These are phyloP conservation scores for Tridacna crocea DNA, from an alignment of 2,888 invertebrate genomes.

Conservation along the genomic window DNA sequence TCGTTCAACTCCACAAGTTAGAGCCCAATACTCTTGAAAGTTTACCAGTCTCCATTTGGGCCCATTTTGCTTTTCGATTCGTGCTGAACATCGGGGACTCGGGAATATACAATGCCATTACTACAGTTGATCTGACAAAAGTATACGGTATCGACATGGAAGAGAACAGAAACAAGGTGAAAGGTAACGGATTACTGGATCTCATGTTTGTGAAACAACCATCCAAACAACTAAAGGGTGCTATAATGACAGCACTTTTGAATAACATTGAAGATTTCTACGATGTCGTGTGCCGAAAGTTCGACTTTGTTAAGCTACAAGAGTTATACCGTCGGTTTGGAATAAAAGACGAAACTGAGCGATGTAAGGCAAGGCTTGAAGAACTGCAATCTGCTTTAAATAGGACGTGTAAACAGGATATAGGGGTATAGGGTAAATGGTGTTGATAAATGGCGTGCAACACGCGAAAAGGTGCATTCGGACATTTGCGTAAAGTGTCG, in stretches of 20 bases:
- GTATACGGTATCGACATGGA: conserved; percentile 56
- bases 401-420: conserved; percentile 16
- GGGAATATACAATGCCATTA: conserved; percentile 51
- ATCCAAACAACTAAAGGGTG: conserved; percentile 19
- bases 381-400: conserved; percentile 4
- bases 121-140: conserved; percentile 24
- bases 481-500: too few relatives aligned
- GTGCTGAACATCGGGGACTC: conserved; percentile 46
- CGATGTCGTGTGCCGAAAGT: conserved; percentile 6
- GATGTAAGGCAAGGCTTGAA: conserved; percentile 28
- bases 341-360: conserved; percentile 26
- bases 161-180: conserved; percentile 41
- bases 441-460: too few relatives aligned
- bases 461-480: too few relatives aligned
- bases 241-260: conserved; percentile 20
- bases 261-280: conserved; percentile 21
- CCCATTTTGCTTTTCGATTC: conserved; percentile 44
- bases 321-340: conserved; percentile 23
- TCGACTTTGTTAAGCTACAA: conserved; percentile 28
- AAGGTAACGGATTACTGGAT: conserved; percentile 41
- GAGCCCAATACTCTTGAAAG: background rate
- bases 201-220: conserved; percentile 47
- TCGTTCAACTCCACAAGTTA: conserved; percentile 45
- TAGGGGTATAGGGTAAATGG: background rate
- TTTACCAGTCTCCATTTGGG: conserved; percentile 42